Conservation (phyloP, 2,113 vertebrate species). For the Chaetorhynchus papuensis region DNA sequence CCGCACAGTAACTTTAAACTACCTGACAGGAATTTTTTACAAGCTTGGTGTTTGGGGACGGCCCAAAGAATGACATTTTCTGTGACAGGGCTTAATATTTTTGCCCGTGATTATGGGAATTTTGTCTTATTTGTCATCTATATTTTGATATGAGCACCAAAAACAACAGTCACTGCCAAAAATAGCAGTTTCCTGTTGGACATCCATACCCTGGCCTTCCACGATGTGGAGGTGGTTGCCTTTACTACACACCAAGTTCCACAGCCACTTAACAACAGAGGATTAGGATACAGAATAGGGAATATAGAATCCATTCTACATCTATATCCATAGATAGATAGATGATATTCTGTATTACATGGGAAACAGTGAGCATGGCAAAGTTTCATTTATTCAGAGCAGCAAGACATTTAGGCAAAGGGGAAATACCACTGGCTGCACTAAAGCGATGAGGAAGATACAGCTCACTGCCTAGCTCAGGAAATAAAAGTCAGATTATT, state of each 20-base stretch:
- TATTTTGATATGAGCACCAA: neutral
- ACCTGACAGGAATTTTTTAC: neutral
- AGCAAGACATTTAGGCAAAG: neutral
- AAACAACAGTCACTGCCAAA: neutral
- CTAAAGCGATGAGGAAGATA: neutral
- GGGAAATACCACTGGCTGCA: neutral
- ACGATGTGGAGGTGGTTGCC: neutral
- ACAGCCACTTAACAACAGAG: neutral
- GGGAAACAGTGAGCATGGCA: neutral
- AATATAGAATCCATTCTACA: neutral
- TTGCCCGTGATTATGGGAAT: neutral
- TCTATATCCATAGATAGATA: neutral
- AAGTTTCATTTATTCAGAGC: neutral
- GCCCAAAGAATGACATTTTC: neutral
- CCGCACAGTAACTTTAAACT: neutral
- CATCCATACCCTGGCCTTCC: neutral
- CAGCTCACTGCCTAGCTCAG: neutral
- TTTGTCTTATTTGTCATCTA: neutral
- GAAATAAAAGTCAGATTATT: neutral
- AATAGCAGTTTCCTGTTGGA: neutral
- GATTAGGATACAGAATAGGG: neutral
- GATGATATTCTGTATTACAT: neutral
- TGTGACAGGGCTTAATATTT: neutral
- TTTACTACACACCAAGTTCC: neutral
- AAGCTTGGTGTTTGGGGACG: accelerated